Percentiles rank a stretch among this genome's conserved stretches.
phyloP scores from a whole-genome alignment of 2,888 invertebrate species.

The Ctenicera cuprea region DNA sequence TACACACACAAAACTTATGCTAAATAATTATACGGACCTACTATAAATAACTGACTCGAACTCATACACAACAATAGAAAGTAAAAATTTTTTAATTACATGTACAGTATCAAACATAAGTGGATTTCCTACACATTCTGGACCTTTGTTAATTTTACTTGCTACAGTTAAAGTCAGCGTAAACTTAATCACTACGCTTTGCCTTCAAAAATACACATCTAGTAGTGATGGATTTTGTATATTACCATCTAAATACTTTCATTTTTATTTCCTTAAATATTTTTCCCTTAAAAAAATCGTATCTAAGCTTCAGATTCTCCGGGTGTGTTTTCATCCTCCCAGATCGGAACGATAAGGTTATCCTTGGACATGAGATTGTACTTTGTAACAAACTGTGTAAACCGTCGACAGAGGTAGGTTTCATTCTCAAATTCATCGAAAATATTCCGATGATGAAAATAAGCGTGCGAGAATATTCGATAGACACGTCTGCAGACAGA shows the following conservation, averaged over 20 bases:
- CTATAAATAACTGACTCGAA: constrained; percentile 8
- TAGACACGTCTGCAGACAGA: constrained; percentile 99
- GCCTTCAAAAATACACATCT: constrained; percentile 23
- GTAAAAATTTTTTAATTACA: constrained; percentile 13
- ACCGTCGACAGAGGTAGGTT: constrained; percentile 95
- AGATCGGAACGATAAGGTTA: constrained; percentile 97
- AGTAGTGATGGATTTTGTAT: constrained; percentile 2
- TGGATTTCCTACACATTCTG: constrained; percentile 6
- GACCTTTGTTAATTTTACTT: not conserved
- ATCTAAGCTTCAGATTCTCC: constrained; percentile 73
- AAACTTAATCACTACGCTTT: constrained; percentile 7
- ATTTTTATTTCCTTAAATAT: constrained; percentile 14
- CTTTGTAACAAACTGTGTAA: constrained; percentile 98
- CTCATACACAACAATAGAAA: constrained; percentile 4
- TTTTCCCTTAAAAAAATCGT: not conserved
- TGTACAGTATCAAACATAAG: not conserved
- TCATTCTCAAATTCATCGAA: constrained; percentile 99
- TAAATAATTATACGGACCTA: constrained; percentile 1
- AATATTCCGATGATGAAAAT: constrained; percentile 96
- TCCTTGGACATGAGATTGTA: constrained; percentile 99
- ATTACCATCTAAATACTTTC: constrained; percentile 22
- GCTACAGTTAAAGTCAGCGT: constrained; percentile 14
- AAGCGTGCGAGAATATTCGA: constrained; percentile 99
- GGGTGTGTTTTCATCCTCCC: constrained; percentile 83
- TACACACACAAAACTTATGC: constrained; percentile 24